A percentile compares a stretch with the other conserved stretches of the same genome.
Conservation (phyloP, 2,113 vertebrate species). For the Merops nubicus region DNA sequence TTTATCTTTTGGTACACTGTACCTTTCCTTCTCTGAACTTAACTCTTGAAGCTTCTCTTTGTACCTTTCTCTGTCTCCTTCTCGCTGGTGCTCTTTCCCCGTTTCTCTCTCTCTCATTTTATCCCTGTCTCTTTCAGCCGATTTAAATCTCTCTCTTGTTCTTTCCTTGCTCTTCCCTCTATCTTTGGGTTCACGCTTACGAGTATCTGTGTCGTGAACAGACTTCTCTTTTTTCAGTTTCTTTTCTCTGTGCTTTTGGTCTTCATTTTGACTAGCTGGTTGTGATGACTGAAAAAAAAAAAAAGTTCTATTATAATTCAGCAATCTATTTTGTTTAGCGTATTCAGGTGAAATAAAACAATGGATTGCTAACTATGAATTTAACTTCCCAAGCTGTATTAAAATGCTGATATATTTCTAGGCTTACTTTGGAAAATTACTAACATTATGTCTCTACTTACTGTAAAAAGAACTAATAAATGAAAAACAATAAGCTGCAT, state of each 20-base stretch:
- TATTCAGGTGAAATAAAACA: neutral
- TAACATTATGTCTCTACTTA: neutral
- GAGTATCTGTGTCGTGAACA: neutral
- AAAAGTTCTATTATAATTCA: neutral
- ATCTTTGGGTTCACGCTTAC: conserved; percentile 36
- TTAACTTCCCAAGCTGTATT: neutral
- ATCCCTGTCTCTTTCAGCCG: conserved; percentile 60
- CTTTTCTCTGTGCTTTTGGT: conserved; percentile 68
- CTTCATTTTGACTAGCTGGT: conserved; percentile 51
- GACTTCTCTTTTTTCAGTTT: conserved; percentile 45
- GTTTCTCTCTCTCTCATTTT: conserved; percentile 52
- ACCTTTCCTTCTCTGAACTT: conserved; percentile 31
- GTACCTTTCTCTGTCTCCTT: neutral
- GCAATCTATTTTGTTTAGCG: neutral
- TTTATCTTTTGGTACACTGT: conserved; percentile 34
- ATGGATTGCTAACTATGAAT: neutral
- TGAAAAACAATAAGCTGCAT: neutral
- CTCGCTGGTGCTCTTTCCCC: neutral
- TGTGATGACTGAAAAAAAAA: conserved; percentile 45
- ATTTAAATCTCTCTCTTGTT: conserved; percentile 50
- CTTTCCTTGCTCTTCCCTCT: conserved; percentile 64
- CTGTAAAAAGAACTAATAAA: neutral
- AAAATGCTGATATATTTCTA: neutral
- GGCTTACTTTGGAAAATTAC: neutral
- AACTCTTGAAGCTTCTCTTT: neutral